Evolutionary conservation across 1,140 invertebrate genomes (phyloP).

Genomic region (Latrodectus geometricus): DNA sequence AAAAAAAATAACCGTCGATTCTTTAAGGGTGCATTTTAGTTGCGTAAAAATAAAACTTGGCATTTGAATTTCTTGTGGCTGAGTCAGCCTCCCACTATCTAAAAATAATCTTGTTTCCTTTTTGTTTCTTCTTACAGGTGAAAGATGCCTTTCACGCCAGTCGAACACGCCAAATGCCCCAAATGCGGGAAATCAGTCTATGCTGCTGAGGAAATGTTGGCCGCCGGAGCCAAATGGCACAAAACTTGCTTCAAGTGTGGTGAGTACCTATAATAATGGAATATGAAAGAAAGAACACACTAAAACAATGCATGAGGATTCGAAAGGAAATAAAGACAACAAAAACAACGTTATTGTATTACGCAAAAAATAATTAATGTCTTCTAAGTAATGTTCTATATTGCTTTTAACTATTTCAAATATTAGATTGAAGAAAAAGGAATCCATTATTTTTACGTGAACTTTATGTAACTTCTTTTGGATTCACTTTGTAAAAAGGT

Average conservation of each 20-base stretch:
- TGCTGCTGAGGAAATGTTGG: slow-evolving; percentile 96
- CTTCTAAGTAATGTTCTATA: too few relatives aligned
- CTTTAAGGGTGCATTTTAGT: background rate
- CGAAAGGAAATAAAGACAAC: too few relatives aligned
- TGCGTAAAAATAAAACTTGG: slow-evolving; percentile 20
- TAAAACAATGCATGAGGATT: background rate
- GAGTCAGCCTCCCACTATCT: slow-evolving; percentile 39
- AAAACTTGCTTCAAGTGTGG: slow-evolving; percentile 99
- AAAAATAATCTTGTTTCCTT: slow-evolving; percentile 16
- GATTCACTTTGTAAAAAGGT: too few relatives aligned
- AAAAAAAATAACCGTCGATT: background rate
- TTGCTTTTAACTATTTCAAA: too few relatives aligned
- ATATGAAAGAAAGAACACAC: background rate
- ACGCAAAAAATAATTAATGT: too few relatives aligned
- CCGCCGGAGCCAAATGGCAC: slow-evolving; percentile 98
- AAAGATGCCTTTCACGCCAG: slow-evolving; percentile 64
- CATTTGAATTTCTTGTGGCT: slow-evolving; percentile 5
- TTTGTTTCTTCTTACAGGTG: slow-evolving; percentile 36
- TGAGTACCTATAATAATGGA: slow-evolving; percentile 68
- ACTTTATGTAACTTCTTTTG: too few relatives aligned
- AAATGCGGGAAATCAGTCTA: slow-evolving; percentile 99
- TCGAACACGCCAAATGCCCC: slow-evolving; percentile 90
- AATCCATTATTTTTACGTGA: too few relatives aligned
- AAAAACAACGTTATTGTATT: too few relatives aligned
- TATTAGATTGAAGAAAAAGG: too few relatives aligned